These are phyloP conservation scores for Erebia ligea DNA, from an alignment of 2,888 invertebrate species.

Conservation along the genomic window DNA sequence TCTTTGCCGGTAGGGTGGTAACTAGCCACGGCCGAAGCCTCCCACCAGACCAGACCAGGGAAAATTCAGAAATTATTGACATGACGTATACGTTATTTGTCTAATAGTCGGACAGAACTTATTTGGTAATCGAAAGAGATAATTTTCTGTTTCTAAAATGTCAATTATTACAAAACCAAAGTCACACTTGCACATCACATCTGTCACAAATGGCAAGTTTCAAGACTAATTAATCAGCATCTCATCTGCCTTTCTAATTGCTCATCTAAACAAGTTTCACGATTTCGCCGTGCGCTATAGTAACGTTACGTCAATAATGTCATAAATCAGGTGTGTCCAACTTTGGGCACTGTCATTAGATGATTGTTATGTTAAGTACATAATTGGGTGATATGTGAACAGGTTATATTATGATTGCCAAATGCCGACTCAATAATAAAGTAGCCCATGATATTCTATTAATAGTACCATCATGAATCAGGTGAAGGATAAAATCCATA, in stretches of 20 bases:
- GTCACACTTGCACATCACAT: slow-evolving; percentile 10
- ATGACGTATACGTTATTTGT: no score
- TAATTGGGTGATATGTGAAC: background rate
- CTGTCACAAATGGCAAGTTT: slow-evolving; percentile 25
- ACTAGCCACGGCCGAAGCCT: no score
- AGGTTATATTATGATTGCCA: background rate
- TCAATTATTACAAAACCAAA: slow-evolving; percentile 4
- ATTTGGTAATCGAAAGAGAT: no score
- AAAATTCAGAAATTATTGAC: no score
- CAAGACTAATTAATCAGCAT: slow-evolving; percentile 32
- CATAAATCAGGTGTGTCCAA: slow-evolving; percentile 5
- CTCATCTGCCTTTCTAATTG: slow-evolving; percentile 33
- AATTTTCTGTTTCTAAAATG: background rate
- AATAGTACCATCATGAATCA: no score
- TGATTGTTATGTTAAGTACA: background rate
- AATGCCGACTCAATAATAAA: background rate
- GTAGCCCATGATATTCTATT: no score
- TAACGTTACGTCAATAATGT: slow-evolving; percentile 26
- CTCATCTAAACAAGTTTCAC: slow-evolving; percentile 28
- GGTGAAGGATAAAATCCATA: no score
- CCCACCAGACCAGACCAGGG: no score
- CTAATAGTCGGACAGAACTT: no score
- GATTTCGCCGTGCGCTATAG: slow-evolving; percentile 32
- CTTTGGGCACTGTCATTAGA: slow-evolving; percentile 9
- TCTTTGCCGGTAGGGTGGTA: no score